A percentile compares a stretch with the other conserved stretches of the same genome.
Conservation (phyloP, 2,888 invertebrate species). For the Aleiodes alternator region DNA sequence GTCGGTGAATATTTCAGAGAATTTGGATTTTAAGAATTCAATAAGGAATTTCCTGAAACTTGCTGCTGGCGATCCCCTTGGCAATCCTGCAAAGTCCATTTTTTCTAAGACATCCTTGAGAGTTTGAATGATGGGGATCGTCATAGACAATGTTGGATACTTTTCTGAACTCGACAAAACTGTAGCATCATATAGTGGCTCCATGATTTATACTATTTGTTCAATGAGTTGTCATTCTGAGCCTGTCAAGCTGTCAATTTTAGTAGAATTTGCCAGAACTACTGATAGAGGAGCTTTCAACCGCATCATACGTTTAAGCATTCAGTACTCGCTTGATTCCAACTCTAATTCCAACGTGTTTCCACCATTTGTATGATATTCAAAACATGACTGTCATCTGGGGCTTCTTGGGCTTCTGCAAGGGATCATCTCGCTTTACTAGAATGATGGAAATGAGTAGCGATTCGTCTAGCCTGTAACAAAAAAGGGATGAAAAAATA, state of each 20-base stretch:
- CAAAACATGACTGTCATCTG: conserved; percentile 29
- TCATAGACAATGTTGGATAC: conserved; percentile 37
- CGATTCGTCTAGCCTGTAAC: conserved; percentile 39
- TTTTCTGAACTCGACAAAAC: conserved; percentile 37
- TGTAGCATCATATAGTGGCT: conserved; percentile 41
- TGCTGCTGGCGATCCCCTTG: too few species aligned
- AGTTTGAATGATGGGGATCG: conserved; percentile 4
- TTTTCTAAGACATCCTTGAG: not conserved
- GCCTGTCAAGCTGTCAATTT: conserved; percentile 8
- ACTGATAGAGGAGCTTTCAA: conserved; percentile 22
- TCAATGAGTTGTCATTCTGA: conserved; percentile 30
- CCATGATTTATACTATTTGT: conserved; percentile 17
- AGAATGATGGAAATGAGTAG: conserved; percentile 47
- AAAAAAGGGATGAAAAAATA: not conserved
- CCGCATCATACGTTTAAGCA: conserved; percentile 28
- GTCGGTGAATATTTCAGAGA: conserved; percentile 22
- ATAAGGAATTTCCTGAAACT: too few species aligned
- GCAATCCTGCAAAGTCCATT: not conserved
- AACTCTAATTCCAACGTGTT: conserved; percentile 42
- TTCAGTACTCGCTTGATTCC: conserved; percentile 31
- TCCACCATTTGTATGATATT: conserved; percentile 41
- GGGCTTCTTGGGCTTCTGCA: conserved; percentile 32
- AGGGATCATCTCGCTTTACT: conserved; percentile 38
- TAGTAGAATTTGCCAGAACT: conserved; percentile 29
- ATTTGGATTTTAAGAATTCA: not conserved